Evolutionary conservation across 1,140 invertebrate species (phyloP), one percentile per base, ranked within the genome.

Genomic region (Gerris buenoi): DNA sequence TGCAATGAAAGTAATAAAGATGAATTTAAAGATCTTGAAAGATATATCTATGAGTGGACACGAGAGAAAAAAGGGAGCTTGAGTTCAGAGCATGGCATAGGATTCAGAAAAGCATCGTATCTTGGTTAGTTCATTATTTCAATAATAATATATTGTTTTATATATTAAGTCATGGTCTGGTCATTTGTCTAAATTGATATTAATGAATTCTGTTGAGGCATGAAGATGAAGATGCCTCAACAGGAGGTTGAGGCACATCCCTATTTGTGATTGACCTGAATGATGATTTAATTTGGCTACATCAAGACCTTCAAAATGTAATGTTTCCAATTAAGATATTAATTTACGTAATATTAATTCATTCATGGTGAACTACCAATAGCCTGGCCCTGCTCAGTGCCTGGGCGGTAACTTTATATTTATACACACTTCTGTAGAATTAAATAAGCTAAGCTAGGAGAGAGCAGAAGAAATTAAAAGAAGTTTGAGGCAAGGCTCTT

Each of bases 81-180:
- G 5, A 95, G 92, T 76, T 93, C 95, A 2, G 95, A 98, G 77
- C 95, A 98, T 77, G 95, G 95, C 0, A 85, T 98, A 23, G 96
- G 94, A 1, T 89, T 94, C 71, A 85, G 89, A 60, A 98, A 98
- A 75, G 84, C 86, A 22, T 82, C 93, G 66, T 95, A 87, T 76
- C 83, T 98, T 18, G 84, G 87, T 69, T 90, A 89, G 76, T 92
- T 46, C 18, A 46, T 46, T 18, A 46, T 18, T 46, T 46, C 33
- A 10, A 18, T 46, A 10, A 10, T 46, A n/a, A n/a, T 18, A 46
- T 46, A 10, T 46, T 46, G 33, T 5, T 46, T 46, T 46, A 46
- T 10, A 5, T 46, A 10, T 46, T 46, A 5, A 46, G 5, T 18
- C 33, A 46, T 46, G 33, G 33, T 46, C 5, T 46, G 33, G 18